These are phyloP conservation scores for Tricholauxania praeusta DNA, from an alignment of 2,888 invertebrate genomes.

Conservation along the genomic window DNA sequence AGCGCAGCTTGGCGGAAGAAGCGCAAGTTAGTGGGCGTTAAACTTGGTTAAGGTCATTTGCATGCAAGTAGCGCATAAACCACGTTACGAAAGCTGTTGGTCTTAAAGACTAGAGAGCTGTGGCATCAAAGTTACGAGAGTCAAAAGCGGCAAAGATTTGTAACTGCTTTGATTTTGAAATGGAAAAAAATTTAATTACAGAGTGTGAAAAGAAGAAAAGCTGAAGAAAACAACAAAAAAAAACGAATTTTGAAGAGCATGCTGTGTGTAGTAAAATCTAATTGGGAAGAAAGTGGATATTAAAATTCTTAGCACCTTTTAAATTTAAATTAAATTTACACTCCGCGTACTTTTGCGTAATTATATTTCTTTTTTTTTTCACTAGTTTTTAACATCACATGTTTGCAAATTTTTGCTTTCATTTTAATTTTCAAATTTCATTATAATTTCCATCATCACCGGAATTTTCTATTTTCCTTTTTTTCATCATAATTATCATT, in stretches of 20 bases:
- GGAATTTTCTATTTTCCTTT: conserved; percentile 11
- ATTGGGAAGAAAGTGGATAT: too few species aligned
- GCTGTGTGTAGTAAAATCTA: too few species aligned
- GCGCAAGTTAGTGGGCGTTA: background rate
- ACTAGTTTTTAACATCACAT: background rate
- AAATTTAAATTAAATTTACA: background rate
- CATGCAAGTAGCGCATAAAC: conserved; percentile 16
- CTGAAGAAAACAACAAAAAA: background rate
- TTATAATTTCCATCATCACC: conserved; percentile 28
- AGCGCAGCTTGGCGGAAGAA: background rate
- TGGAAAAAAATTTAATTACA: background rate
- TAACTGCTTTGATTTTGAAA: background rate
- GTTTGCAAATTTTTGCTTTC: background rate
- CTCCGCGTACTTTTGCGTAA: background rate
- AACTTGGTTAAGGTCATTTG: conserved; percentile 30
- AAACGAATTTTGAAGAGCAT: background rate
- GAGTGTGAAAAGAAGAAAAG: background rate
- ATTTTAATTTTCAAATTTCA: background rate
- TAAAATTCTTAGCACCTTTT: conserved; percentile 1
- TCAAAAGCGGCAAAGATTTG: background rate
- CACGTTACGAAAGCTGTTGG: background rate
- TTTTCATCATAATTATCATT: conserved; percentile 3
- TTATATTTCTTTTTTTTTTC: conserved; percentile 4
- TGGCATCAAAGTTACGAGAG: too few species aligned
- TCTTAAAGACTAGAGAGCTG: background rate